Evolutionary conservation across 1,140 invertebrate genomes (phyloP).

Genomic region (Lepidurus arcticus): DNA sequence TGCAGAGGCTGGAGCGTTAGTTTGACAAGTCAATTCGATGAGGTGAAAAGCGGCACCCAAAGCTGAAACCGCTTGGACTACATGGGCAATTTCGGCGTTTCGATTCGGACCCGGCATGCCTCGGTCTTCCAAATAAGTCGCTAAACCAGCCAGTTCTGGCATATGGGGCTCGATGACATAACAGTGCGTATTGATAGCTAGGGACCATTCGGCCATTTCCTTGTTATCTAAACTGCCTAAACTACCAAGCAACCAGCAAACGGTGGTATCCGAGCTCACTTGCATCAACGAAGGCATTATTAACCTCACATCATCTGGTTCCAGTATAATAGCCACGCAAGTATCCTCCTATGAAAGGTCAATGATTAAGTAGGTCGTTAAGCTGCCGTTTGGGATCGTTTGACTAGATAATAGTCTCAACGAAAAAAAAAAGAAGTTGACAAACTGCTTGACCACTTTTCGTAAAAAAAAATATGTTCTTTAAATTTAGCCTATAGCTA

Average conservation of each 20-base stretch:
- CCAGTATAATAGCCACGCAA: slow-evolving; percentile 27
- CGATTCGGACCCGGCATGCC: slow-evolving; percentile 25
- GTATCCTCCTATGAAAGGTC: neutral
- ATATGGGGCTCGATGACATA: slow-evolving; percentile 35
- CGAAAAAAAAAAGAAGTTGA: neutral
- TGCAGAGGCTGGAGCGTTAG: neutral
- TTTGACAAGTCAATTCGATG: slow-evolving; percentile 31
- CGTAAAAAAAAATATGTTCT: neutral
- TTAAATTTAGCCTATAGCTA: too few relatives aligned
- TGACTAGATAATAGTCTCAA: neutral
- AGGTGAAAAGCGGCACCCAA: slow-evolving; percentile 34
- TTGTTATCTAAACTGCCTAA: slow-evolving; percentile 27
- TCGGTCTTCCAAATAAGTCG: slow-evolving; percentile 20
- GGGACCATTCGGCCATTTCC: slow-evolving; percentile 30
- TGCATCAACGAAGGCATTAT: slow-evolving; percentile 28
- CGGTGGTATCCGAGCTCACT: slow-evolving; percentile 1
- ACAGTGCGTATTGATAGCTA: slow-evolving; percentile 25
- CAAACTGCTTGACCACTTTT: neutral
- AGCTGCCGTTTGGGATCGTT: neutral
- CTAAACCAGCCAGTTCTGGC: slow-evolving; percentile 32
- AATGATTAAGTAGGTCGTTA: neutral
- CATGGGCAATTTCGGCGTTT: slow-evolving; percentile 32
- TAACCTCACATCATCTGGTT: slow-evolving; percentile 26
- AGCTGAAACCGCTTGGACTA: slow-evolving; percentile 34
- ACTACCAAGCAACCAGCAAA: slow-evolving; percentile 33